Evolutionary conservation across 2,797 vertebrate species (phyloP).

Genomic region (Gephyroberyx darwinii): DNA sequence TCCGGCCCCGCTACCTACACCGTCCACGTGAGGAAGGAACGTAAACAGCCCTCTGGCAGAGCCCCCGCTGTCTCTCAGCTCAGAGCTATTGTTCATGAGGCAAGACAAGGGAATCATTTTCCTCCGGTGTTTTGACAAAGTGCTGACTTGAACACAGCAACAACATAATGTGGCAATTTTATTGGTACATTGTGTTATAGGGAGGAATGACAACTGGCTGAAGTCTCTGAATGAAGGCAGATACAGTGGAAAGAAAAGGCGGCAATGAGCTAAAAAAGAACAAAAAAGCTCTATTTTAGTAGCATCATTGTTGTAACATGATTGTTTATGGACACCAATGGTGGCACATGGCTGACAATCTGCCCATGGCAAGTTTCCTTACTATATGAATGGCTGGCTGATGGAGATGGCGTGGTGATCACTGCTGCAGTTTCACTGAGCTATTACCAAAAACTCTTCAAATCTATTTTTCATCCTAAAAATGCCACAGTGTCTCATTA

Average conservation of each 20-base stretch:
- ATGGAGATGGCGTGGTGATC: neutral
- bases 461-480: too few relatives aligned
- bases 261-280: conserved; percentile 21
- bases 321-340: too few relatives aligned
- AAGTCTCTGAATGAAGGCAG: neutral
- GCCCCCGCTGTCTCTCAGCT: conserved; percentile 23
- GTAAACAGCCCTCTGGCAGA: conserved; percentile 3
- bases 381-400: too few relatives aligned
- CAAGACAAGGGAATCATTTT: conserved; percentile 3
- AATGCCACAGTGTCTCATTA: too few relatives aligned
- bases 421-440: neutral
- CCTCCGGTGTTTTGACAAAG: conserved; percentile 11
- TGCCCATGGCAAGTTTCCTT: too few relatives aligned
- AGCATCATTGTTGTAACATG: too few relatives aligned
- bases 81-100: conserved; percentile 15
- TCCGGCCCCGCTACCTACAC: conserved; percentile 30
- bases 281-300: neutral
- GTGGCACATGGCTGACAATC: too few relatives aligned
- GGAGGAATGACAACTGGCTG: conserved; percentile 11
- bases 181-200: conserved; percentile 1
- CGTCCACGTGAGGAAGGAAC: conserved; percentile 10
- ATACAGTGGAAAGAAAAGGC: conserved; percentile 1
- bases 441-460: neutral
- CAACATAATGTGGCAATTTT: neutral
- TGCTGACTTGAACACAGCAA: conserved; percentile 8